These are phyloP conservation scores for Leptopterna dolabrata DNA, from an alignment of 2,888 invertebrate genomes.

Conservation along the genomic window DNA sequence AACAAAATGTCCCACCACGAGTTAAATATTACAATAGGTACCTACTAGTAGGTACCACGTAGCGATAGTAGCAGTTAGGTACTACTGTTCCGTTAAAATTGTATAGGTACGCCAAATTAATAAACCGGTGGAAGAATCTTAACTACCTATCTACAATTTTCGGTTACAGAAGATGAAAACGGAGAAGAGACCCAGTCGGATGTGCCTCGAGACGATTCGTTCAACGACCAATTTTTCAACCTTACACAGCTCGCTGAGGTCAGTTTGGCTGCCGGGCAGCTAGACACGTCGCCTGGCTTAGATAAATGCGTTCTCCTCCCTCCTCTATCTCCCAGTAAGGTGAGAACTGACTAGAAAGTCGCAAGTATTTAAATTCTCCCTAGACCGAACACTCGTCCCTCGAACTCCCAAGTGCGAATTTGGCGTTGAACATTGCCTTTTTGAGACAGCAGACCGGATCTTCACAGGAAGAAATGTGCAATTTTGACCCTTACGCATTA, in stretches of 20 bases:
- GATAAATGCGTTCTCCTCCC: constrained; percentile 13
- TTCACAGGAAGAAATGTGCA: too few relatives aligned
- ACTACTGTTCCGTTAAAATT: too few relatives aligned
- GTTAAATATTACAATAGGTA: too few relatives aligned
- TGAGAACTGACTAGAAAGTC: background rate
- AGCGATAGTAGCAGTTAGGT: too few relatives aligned
- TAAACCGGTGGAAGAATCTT: too few relatives aligned
- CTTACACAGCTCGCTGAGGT: constrained; percentile 81
- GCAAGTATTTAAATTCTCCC: background rate
- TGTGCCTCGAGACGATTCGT: constrained; percentile 38
- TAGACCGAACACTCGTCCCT: background rate
- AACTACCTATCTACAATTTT: background rate
- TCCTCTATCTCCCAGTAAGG: background rate
- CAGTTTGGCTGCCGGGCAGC: constrained; percentile 56
- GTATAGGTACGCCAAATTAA: too few relatives aligned
- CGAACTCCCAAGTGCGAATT: too few relatives aligned
- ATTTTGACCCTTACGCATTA: too few relatives aligned
- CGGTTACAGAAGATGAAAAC: constrained; percentile 38
- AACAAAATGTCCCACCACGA: too few relatives aligned
- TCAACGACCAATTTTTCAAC: constrained; percentile 73
- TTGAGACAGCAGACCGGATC: too few relatives aligned
- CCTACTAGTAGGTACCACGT: too few relatives aligned
- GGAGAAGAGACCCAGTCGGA: constrained; percentile 38
- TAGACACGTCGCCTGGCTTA: constrained; percentile 37
- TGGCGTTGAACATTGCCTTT: too few relatives aligned